Base-by-base conservation (phyloP, 2,113 vertebrate genomes). In the Empidonax traillii region DNA sequence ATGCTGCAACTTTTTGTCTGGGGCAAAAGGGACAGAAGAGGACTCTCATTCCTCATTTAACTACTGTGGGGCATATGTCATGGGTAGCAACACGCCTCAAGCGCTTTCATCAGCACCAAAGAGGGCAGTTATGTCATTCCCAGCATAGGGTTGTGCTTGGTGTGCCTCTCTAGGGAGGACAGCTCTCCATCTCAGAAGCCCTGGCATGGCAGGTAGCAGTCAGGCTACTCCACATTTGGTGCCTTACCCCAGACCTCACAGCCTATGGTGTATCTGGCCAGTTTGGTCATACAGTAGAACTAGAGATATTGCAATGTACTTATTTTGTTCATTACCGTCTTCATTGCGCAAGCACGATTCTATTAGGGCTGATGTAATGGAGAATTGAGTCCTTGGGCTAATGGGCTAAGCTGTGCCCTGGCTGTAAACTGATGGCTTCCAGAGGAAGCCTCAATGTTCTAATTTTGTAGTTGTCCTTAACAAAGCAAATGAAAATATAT, bases 241-340 rank as follows among this genome's bases (percentile, higher is more conserved):
- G 49, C 55, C 72, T 92, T 55, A 46, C 15, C 71, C 35, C 28
- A 46, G 52, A 35, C 24, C 22, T 73, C 82, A 31, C 4, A 0
- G 28, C 0, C 0, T n/a, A 22, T 1, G 1, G 37, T 49, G 14
- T 37, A 44, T 62, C 39, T 30, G 2, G 4, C 55, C 1, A 0
- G 8, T 62, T 90, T 71, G 46, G n/a, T 67, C 4, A 1, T 47
- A 6, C 1, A 43, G 14, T 8, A 74, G 76, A 77, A 81, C 13
- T n/a, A 74, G 59, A 56, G 47, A 41, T 78, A 47, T 13, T 2
- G 0, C 16, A 5, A 52, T 35, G 56, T 58, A 3, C 55, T 74
- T 68, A 73, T 87, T 89, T 72, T 68, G 35, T 61, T 88, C 17
- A 30, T 88, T 90, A 27, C 81, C 19, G 0, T 23, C 72, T 63